Percentiles rank a stretch among this genome's conserved stretches.
Evolutionary conservation across 2,888 invertebrate genomes (phyloP).

Genomic region (Carpatolechia fugitivella): DNA sequence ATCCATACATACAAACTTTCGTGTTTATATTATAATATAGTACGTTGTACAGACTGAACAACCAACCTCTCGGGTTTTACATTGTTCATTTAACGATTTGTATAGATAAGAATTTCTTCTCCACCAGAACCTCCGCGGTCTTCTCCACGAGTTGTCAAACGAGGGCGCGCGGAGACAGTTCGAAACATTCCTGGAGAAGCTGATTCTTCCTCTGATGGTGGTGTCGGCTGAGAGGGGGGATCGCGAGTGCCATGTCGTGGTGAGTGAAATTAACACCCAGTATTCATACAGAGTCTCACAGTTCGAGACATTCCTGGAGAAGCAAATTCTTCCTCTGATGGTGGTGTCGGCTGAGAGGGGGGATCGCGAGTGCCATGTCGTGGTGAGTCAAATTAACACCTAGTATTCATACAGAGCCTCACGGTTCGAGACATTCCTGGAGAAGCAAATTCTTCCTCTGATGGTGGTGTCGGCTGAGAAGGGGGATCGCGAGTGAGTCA

Average conservation of each 20-base stretch:
- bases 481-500: slow-evolving; percentile 95
- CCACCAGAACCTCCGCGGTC: slow-evolving; percentile 92
- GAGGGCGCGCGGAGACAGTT: slow-evolving; percentile 99
- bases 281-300: no score
- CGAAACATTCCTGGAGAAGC: slow-evolving; percentile 95
- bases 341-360: slow-evolving; percentile 95
- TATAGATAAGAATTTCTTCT: not conserved
- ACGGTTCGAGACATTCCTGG: slow-evolving; percentile 97
- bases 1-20: no score
- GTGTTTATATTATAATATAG: no score
- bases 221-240: slow-evolving; percentile 94
- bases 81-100: no score
- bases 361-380: slow-evolving; percentile 97
- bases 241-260: slow-evolving; percentile 98
- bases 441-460: slow-evolving; percentile 95
- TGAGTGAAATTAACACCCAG: slow-evolving; percentile 55
- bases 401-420: slow-evolving; percentile 81
- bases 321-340: slow-evolving; percentile 97
- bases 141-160: slow-evolving; percentile 99
- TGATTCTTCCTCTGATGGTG: slow-evolving; percentile 98
- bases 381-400: slow-evolving; percentile 62
- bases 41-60: no score
- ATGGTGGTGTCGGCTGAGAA: slow-evolving; percentile 97
- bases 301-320: slow-evolving; percentile 97
- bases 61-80: not conserved